Conservation (phyloP, 2,797 vertebrate species). For the Lacerta bilineata region DNA sequence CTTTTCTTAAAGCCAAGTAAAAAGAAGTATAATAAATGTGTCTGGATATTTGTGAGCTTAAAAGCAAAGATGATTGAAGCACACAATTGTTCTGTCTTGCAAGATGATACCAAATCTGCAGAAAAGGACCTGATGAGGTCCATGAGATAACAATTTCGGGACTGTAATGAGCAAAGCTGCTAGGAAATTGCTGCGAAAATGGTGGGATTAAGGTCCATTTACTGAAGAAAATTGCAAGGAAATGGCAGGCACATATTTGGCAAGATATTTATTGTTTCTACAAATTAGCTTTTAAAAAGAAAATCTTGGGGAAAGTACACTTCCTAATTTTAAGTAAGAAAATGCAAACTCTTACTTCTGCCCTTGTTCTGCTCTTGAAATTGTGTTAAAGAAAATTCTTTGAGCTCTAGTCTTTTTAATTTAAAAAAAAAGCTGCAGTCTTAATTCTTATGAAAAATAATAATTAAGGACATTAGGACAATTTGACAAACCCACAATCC, state of each 20-base stretch:
- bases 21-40: conserved; percentile 56
- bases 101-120: conserved; percentile 56
- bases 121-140: conserved; percentile 65
- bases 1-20: background rate
- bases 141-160: conserved; percentile 70
- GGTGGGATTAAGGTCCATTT: conserved; percentile 67
- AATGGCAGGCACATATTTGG: conserved; percentile 47
- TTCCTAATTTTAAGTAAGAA: conserved; percentile 43
- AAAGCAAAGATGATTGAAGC: conserved; percentile 63
- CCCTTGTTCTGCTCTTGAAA: conserved; percentile 28
- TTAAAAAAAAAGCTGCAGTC: background rate
- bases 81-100: conserved; percentile 62
- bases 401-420: background rate
- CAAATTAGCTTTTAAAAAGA: conserved; percentile 48
- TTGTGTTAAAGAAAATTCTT: conserved; percentile 21
- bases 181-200: conserved; percentile 69
- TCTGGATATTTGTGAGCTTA: conserved; percentile 61
- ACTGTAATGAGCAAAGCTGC: conserved; percentile 57
- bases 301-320: conserved; percentile 18
- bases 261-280: conserved; percentile 59
- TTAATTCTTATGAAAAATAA: conserved; percentile 33
- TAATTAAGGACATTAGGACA: conserved; percentile 24
- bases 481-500: background rate
- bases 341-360: conserved; percentile 27
- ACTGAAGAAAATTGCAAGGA: conserved; percentile 65